Base-by-base conservation (phyloP, 2,797 vertebrate species). In the Caiman crocodilus region DNA sequence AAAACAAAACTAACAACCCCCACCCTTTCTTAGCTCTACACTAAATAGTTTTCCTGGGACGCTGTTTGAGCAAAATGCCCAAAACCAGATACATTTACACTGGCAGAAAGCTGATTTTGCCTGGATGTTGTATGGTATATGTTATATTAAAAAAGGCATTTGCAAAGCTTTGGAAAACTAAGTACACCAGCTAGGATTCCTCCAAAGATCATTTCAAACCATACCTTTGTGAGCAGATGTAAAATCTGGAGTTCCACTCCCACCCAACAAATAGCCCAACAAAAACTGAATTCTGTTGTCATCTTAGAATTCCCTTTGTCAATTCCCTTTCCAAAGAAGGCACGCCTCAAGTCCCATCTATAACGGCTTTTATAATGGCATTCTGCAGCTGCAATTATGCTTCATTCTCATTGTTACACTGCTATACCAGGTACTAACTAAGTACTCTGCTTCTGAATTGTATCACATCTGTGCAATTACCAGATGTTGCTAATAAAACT, bases 381-480 rank as follows among this genome's bases (percentile, higher is more conserved):
- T 88, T 77, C 35, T 64, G 74, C 23, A 84, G 74, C 15, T 88
- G 18, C 26, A 93, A 21, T n/a, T 64, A 6, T 0, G 76, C 76
- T 85, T 79, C 25, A 84, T 17, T 56, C 42, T 64, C 4, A 58
- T 55, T 16, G 69, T 3, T 75, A 18, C 50, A 74, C 42, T 10
- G 30, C 26, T 74, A 63, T 56, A 87, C 30, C 65, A 20, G 30
- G 30, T 32, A 69, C 30, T 32, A 32, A 32, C 17, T 35, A 14
- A 64, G 17, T 85, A 63, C 71, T 56, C 57, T 84, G 63, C 30
- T 71, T 92, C 58, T 84, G 32, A 90, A 81, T 57, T 9, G 79
- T 50, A 73, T 76, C 28, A 79, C 69, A 82, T 23, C 77, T 91
- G 42, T 92, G 60, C 92, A 69, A 84, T 57, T 59, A 87, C 42